These are phyloP conservation scores for Oryzias sinensis DNA, from an alignment of 2,797 vertebrate genomes.

Conservation along the genomic window DNA sequence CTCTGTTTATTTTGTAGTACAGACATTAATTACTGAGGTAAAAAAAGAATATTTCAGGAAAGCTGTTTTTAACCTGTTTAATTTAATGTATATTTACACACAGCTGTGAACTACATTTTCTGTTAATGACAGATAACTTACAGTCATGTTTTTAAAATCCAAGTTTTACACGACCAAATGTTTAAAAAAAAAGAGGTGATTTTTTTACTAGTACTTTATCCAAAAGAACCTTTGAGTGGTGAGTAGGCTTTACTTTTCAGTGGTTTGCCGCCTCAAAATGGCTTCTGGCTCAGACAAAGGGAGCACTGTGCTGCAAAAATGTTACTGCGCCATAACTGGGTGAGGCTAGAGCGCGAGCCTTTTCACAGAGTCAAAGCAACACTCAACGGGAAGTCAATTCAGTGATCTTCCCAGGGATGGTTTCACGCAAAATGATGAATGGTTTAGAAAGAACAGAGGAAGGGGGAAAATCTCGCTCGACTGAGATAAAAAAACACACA, in stretches of 20 bases:
- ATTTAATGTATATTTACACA: constrained; percentile 10
- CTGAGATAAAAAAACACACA: constrained; percentile 18
- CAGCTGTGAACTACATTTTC: constrained; percentile 23
- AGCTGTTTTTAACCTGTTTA: neutral
- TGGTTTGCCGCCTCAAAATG: constrained; percentile 81
- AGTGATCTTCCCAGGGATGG: constrained; percentile 11
- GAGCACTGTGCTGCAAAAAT: constrained; percentile 70
- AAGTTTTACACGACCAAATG: constrained; percentile 62
- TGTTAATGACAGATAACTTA: constrained; percentile 67
- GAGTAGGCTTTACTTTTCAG: constrained; percentile 55
- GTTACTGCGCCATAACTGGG: constrained; percentile 80
- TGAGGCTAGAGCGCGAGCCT: constrained; percentile 59
- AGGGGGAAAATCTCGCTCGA: constrained; percentile 7
- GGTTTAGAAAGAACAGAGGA: constrained; percentile 13
- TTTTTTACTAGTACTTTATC: constrained; percentile 56
- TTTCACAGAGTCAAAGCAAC: constrained; percentile 8
- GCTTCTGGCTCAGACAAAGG: constrained; percentile 79
- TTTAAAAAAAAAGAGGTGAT: constrained; percentile 32
- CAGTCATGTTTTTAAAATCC: constrained; percentile 73
- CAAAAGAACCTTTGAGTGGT: constrained; percentile 52
- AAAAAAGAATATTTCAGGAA: constrained; percentile 23
- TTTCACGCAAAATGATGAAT: constrained; percentile 19
- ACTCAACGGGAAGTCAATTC: constrained; percentile 16
- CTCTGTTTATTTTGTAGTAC: constrained; percentile 23
- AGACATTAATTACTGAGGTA: constrained; percentile 6